Evolutionary conservation across 2,888 invertebrate species (phyloP).

Genomic region (Calliopum simillimum): DNA sequence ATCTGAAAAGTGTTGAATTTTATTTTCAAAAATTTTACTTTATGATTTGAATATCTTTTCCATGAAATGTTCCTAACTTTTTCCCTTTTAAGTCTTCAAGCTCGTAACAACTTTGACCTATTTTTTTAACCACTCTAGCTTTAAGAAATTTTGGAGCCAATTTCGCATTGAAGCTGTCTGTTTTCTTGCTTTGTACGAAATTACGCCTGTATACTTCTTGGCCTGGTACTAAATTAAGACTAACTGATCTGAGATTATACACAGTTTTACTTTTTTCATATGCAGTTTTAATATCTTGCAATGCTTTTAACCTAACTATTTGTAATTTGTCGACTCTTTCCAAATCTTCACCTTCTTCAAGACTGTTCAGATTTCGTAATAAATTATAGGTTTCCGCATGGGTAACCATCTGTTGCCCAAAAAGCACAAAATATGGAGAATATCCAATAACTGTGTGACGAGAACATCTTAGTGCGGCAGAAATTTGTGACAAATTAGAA

Average conservation of each 20-base stretch:
- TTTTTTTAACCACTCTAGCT: slow-evolving; percentile 8
- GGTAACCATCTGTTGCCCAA: slow-evolving; percentile 37
- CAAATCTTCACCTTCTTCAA: slow-evolving; percentile 26
- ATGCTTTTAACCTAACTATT: slow-evolving; percentile 10
- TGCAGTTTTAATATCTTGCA: slow-evolving; percentile 13
- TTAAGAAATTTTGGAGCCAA: slow-evolving; percentile 26
- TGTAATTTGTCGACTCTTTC: slow-evolving; percentile 6
- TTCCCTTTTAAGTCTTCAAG: slow-evolving; percentile 23
- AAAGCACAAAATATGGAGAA: slow-evolving; percentile 39
- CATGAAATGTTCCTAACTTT: slow-evolving; percentile 23
- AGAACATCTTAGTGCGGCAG: slow-evolving; percentile 32
- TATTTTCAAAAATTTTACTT: no score
- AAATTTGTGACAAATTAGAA: slow-evolving; percentile 20
- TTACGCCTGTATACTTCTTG: slow-evolving; percentile 23
- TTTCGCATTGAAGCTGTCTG: slow-evolving; percentile 16
- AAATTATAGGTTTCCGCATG: slow-evolving; percentile 33
- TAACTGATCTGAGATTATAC: background rate
- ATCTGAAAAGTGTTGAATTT: no score
- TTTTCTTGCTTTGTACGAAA: slow-evolving; percentile 12
- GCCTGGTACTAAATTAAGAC: background rate
- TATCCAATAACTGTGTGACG: slow-evolving; percentile 30
- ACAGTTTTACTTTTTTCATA: slow-evolving; percentile 1
- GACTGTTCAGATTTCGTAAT: slow-evolving; percentile 21
- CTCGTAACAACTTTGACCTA: slow-evolving; percentile 32
- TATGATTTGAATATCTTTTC: slow-evolving; percentile 22